phyloP scores from a whole-genome alignment of 2,797 vertebrate species.

The Rallus crepitans region DNA sequence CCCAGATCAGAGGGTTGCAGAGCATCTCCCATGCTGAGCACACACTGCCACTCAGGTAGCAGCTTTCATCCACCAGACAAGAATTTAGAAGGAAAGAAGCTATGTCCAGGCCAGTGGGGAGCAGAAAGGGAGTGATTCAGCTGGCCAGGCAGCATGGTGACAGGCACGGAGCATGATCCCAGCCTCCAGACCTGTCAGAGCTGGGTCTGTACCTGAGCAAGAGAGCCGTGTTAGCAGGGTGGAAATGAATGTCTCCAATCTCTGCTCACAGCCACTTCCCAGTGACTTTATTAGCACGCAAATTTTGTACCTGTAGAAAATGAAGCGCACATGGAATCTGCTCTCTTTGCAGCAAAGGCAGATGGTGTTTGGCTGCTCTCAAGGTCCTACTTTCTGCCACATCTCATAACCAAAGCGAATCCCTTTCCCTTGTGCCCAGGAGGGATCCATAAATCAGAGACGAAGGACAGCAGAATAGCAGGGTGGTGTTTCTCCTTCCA shows the following conservation, averaged over 20 bases:
- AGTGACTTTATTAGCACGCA: neutral
- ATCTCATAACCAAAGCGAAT: neutral
- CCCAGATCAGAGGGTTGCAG: neutral
- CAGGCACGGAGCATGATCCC: neutral
- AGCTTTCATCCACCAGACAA: neutral
- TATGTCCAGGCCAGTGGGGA: neutral
- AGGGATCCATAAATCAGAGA: slow-evolving; percentile 23
- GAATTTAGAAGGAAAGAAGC: neutral
- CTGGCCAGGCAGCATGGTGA: neutral
- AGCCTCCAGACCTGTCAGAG: neutral
- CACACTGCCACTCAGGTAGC: neutral
- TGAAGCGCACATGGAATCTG: neutral
- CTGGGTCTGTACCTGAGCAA: neutral
- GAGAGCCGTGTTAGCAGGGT: neutral
- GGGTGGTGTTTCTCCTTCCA: slow-evolving; percentile 6
- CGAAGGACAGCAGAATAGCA: slow-evolving; percentile 36
- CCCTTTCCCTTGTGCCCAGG: neutral
- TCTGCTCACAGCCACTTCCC: neutral
- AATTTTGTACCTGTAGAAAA: neutral
- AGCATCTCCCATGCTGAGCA: neutral
- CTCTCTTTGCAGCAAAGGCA: neutral
- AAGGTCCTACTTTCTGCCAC: neutral
- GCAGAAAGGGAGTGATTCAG: neutral
- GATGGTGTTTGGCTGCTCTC: neutral
- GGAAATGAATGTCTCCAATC: neutral